Evolutionary conservation across 2,888 invertebrate species (phyloP), one percentile per base, ranked within the genome.

Genomic region (Drosophila lacicola): DNA sequence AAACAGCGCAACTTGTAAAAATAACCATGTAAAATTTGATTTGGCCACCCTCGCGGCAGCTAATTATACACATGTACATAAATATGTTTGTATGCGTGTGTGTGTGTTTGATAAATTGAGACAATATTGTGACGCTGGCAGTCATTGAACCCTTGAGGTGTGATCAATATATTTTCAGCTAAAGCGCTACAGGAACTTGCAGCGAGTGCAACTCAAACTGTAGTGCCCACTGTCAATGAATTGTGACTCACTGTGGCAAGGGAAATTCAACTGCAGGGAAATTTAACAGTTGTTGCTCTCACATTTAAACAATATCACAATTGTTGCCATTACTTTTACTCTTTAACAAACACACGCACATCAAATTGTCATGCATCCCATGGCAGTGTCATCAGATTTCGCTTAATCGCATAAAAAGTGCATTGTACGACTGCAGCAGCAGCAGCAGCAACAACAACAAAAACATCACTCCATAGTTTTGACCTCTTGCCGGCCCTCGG

Each of bases 391-490:
- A 83, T 86, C 83, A 79, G 68, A 82, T 83, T 82, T 81, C 84
- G 82, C 82, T 83, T 77, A 82, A 83, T 82, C 81, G 83, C 84
- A 79, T 79, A 57, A 49, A 85, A 77, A 86, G 76, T 86, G 81
- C 83, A 86, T 66, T 74, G 82, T 69, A 70, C 78, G 55, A 50
- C 49, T 47, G 50, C 34, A 50, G 37, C 42, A 42, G 25, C n/a
- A 54, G 51, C 57, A 45, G 39, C 64, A 51, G 57, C 25, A 49
- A 61, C 34, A 51, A 29, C 45, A 61, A 64, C 61, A 57, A 49
- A n/a, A 67, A 57, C 71, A 61, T 58, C 58, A 62, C 46, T 50
- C 70, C 75, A 78, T 71, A 72, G 70, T 61, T 76, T 77, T 82
- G 82, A 82, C 82, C 82, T 82, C 82, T 82, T 54, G 56, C 41